These are phyloP conservation scores for Carterocephalus palaemon DNA, from an alignment of 2,888 invertebrate species.

Conservation along the genomic window DNA sequence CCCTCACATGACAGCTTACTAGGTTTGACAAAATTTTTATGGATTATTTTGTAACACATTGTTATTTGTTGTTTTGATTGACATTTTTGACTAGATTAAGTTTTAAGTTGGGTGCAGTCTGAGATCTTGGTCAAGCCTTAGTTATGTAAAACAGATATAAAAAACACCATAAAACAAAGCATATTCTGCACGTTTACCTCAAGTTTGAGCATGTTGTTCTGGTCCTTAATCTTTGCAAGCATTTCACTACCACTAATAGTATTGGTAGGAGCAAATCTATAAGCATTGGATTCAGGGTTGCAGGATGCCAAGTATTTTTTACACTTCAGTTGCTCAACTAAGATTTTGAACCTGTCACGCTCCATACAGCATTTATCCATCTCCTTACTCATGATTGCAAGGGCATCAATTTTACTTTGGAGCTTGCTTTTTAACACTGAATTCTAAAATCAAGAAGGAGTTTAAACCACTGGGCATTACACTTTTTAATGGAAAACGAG, in stretches of 20 bases:
- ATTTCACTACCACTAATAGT: slow-evolving; percentile 77
- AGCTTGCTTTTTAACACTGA: slow-evolving; percentile 84
- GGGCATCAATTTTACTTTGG: slow-evolving; percentile 89
- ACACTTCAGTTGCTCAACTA: slow-evolving; percentile 87
- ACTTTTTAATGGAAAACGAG: background rate
- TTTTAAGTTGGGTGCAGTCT: no score
- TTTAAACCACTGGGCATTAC: background rate
- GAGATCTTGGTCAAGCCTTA: no score
- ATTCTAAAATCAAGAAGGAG: slow-evolving; percentile 60
- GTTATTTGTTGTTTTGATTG: background rate
- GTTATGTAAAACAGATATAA: no score
- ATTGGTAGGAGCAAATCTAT: slow-evolving; percentile 58
- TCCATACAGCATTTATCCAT: slow-evolving; percentile 88
- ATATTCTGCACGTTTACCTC: slow-evolving; percentile 49
- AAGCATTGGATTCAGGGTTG: slow-evolving; percentile 42
- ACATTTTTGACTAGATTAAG: background rate
- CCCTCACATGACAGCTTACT: no score
- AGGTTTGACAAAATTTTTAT: background rate
- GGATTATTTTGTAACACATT: background rate
- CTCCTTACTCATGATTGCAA: slow-evolving; percentile 87
- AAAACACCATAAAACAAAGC: no score
- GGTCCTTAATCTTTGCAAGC: slow-evolving; percentile 78
- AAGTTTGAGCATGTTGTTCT: slow-evolving; percentile 77
- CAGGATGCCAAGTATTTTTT: slow-evolving; percentile 46
- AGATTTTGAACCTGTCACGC: slow-evolving; percentile 87